Evolutionary conservation across 2,888 invertebrate genomes (phyloP).

Genomic region (Leucania comma): DNA sequence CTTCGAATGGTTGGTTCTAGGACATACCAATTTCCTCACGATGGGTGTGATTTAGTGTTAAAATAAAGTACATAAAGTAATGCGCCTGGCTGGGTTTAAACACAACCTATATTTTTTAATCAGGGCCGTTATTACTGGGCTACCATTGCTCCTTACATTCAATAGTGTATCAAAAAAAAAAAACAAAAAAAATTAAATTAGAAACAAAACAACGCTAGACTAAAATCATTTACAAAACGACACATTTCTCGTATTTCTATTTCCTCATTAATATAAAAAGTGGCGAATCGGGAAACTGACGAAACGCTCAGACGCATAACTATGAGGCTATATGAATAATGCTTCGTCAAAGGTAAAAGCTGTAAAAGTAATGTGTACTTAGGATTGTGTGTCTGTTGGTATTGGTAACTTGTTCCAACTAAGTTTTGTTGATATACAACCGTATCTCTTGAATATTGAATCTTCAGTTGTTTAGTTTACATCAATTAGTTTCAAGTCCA

Average conservation of each 20-base stretch:
- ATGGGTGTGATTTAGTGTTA: too few relatives aligned
- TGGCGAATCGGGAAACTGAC: neutral
- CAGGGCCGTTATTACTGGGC: too few relatives aligned
- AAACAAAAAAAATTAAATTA: too few relatives aligned
- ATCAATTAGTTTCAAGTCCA: neutral
- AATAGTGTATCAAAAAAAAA: too few relatives aligned
- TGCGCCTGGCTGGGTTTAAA: too few relatives aligned
- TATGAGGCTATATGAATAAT: conserved; percentile 35
- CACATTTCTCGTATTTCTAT: neutral
- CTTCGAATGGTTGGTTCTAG: too few relatives aligned
- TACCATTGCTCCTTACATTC: too few relatives aligned
- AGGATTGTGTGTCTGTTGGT: conserved; percentile 20
- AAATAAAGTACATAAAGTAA: too few relatives aligned
- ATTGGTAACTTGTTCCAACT: conserved; percentile 22
- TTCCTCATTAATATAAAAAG: neutral
- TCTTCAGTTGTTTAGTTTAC: conserved; percentile 5
- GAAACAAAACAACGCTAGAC: too few relatives aligned
- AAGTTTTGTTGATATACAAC: conserved; percentile 19
- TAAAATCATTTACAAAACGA: neutral
- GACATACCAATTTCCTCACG: too few relatives aligned
- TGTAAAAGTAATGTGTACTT: conserved; percentile 40
- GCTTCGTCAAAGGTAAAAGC: conserved; percentile 44
- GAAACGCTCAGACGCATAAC: neutral
- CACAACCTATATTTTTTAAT: too few relatives aligned
- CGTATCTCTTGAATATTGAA: conserved; percentile 2